These are phyloP conservation scores for Papilio gigon DNA, from an alignment of 2,888 invertebrate species.

Conservation along the genomic window DNA sequence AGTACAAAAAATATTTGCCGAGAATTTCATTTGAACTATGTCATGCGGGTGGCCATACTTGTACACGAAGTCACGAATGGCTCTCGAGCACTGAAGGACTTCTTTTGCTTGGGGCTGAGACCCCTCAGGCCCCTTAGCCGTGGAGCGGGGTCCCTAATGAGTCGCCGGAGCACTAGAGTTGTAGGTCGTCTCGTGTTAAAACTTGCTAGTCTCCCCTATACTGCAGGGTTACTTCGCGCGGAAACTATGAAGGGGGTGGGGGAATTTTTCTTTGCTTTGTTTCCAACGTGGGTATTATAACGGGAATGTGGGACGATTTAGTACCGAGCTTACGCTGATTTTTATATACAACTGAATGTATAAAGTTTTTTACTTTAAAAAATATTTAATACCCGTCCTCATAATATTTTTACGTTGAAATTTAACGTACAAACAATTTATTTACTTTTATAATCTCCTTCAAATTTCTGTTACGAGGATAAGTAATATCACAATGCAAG, in stretches of 20 bases:
- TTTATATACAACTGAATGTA: constrained; percentile 28
- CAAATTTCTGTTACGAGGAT: neutral
- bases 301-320: constrained; percentile 59
- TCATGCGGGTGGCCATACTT: constrained; percentile 54
- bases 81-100: constrained; percentile 71
- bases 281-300: constrained; percentile 43
- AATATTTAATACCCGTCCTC: neutral
- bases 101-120: constrained; percentile 70
- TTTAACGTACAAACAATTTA: neutral
- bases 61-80: constrained; percentile 68
- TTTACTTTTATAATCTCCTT: neutral
- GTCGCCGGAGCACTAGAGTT: constrained; percentile 81
- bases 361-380: constrained; percentile 15
- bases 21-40: constrained; percentile 49
- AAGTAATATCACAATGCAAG: neutral
- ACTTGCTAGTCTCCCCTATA: constrained; percentile 68
- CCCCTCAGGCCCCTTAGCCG: constrained; percentile 68
- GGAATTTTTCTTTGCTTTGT: constrained; percentile 71
- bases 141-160: constrained; percentile 75
- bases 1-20: constrained; percentile 39
- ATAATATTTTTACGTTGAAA: constrained; percentile 1
- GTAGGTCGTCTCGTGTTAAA: constrained; percentile 77
- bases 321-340: constrained; percentile 43
- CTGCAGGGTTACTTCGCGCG: constrained; percentile 71
- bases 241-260: constrained; percentile 60